Base-by-base conservation (phyloP, 2,113 vertebrate species). In the Drymodes brunneopygia region DNA sequence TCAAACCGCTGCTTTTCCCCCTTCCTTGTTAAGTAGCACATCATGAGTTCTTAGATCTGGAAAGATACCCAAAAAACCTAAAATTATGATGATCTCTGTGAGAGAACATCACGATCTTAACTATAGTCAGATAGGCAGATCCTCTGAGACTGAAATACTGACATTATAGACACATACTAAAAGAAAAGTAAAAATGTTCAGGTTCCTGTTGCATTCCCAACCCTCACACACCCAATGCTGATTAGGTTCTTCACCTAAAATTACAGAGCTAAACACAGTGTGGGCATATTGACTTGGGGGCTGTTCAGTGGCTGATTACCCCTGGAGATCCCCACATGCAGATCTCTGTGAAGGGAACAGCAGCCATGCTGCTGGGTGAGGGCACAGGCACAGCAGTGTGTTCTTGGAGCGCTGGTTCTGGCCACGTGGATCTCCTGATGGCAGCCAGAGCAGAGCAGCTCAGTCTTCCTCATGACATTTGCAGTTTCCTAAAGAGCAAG, bases 361-460 rank as follows among this genome's bases (percentile, higher is more conserved):
- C 16, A 28, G 40, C 69, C 2, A 14, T 0, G 0, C 38, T 54
- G 54, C 56, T 81, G 47, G 40, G 35, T 61, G 24, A 44, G 20
- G 60, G 20, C 40, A 47, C 2, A 1, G 31, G 50, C 57, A 50
- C n/a, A 66, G 71, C 74, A 33, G 11, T 18, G 54, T 24, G 13
- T 74, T 65, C n/a, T 71, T 74, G 70, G 61, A 44, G 77, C 28
- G 19, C 50, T 50, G 66, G 8, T 36, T 74, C 45, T 72, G 56
- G 36, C 58, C 29, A 45, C 28, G 5, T 6, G 4, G 53, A 66
- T 69, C 61, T 92, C 36, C 50, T 19, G 33, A 36, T 40, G 45
- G 29, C 75, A 72, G 36, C 7, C 62, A 81, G 42, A 3, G 1
- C 29, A 35, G 53, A 61, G 28, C 29, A 57, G 50, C 21, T 81